Conservation (phyloP, 2,888 invertebrate species). For the Machimus rusticus region DNA sequence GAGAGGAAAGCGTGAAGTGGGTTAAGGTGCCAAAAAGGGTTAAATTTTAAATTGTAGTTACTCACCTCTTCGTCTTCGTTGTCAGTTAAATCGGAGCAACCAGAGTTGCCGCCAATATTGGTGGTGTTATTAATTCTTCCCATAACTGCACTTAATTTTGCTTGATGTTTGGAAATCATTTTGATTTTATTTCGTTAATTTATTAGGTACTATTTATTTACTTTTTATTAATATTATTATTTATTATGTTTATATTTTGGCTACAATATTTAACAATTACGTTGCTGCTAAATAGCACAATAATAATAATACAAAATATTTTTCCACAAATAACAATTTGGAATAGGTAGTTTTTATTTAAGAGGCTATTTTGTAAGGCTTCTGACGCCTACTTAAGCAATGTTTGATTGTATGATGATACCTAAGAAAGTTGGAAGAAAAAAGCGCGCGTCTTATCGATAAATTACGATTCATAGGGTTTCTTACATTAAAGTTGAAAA, state of each 20-base stretch:
- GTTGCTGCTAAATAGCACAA: too few species aligned
- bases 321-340: too few species aligned
- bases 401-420: not conserved
- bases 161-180: not conserved
- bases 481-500: not conserved
- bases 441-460: not conserved
- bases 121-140: not conserved
- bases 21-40: too few species aligned
- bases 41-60: not conserved
- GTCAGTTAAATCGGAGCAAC: not conserved
- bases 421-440: not conserved
- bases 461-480: not conserved
- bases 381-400: not conserved
- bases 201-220: not conserved
- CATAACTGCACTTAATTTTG: not conserved
- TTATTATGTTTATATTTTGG: too few species aligned
- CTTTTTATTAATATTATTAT: too few species aligned
- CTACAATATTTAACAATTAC: too few species aligned
- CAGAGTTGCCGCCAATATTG: not conserved
- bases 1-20: too few species aligned
- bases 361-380: not conserved
- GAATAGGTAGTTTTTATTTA: too few species aligned
- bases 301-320: not conserved
- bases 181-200: not conserved
- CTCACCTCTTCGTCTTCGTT: conserved; percentile 32